phyloP scores from a whole-genome alignment of 2,113 vertebrate species.

The Petromus typicus region DNA sequence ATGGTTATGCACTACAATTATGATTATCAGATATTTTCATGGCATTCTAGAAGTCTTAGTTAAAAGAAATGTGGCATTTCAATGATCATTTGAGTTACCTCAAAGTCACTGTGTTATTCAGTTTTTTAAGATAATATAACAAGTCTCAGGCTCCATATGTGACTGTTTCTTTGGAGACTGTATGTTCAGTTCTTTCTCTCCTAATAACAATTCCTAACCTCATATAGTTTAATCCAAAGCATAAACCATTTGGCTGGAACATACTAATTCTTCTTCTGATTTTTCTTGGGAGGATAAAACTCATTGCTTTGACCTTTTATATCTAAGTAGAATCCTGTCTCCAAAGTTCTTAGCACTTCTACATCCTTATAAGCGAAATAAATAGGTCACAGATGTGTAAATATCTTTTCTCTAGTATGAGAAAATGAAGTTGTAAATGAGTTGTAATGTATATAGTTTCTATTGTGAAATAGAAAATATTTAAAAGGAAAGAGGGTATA shows the following conservation, averaged over 20 bases:
- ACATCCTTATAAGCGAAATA: too few relatives aligned
- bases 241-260: not conserved
- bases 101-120: not conserved
- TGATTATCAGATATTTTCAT: constrained; percentile 6
- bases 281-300: not conserved
- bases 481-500: too few relatives aligned
- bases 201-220: not conserved
- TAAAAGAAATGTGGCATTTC: not conserved
- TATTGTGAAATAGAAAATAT: too few relatives aligned
- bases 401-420: too few relatives aligned
- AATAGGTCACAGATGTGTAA: too few relatives aligned
- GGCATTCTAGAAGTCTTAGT: not conserved
- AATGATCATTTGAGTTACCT: not conserved
- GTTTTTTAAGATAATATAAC: not conserved
- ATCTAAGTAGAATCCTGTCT: not conserved
- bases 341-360: not conserved
- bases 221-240: not conserved
- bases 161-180: not conserved
- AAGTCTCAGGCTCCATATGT: not conserved
- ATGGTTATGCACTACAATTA: not conserved
- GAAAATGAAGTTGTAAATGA: too few relatives aligned
- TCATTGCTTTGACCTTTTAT: not conserved
- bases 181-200: not conserved
- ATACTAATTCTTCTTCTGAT: not conserved
- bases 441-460: too few relatives aligned